A percentile compares a stretch with the other conserved stretches of the same genome.
Conservation (phyloP, 2,888 invertebrate genomes). For the Xylota segnis region DNA sequence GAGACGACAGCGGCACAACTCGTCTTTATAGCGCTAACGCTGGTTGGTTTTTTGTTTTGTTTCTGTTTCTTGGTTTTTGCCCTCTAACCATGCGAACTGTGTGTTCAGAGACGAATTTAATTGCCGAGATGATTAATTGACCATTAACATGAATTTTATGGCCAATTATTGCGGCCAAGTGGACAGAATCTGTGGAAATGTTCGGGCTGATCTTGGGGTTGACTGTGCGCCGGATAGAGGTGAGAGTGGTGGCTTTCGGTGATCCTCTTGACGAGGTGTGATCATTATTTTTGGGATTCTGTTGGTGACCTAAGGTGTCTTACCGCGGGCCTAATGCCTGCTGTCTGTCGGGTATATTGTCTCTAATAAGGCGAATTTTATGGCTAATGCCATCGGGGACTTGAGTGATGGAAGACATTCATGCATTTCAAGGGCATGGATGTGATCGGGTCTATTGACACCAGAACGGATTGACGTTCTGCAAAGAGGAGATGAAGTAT, state of each 20-base stretch:
- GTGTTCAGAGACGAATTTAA: constrained; percentile 69
- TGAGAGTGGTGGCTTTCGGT: constrained; percentile 16
- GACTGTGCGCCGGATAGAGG: neutral
- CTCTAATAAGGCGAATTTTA: too few relatives aligned
- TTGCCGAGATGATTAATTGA: constrained; percentile 68
- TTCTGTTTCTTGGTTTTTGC: constrained; percentile 3
- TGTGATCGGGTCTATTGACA: neutral
- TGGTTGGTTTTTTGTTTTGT: neutral
- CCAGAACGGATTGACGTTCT: too few relatives aligned
- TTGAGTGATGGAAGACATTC: too few relatives aligned
- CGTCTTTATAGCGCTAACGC: constrained; percentile 19
- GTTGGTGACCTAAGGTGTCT: neutral
- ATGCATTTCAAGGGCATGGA: neutral
- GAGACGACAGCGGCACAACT: constrained; percentile 20
- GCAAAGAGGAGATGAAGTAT: too few relatives aligned
- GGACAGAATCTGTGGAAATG: constrained; percentile 24
- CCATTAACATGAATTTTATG: constrained; percentile 71
- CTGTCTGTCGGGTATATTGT: neutral
- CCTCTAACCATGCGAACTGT: constrained; percentile 66
- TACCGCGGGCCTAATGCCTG: neutral
- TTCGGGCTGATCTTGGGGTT: constrained; percentile 2
- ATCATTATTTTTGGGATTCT: constrained; percentile 30
- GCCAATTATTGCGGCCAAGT: constrained; percentile 61
- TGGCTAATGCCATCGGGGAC: too few relatives aligned
- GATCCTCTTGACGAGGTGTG: constrained; percentile 47